Conservation (phyloP, 1,140 invertebrate genomes). For the Linepithema humile region DNA sequence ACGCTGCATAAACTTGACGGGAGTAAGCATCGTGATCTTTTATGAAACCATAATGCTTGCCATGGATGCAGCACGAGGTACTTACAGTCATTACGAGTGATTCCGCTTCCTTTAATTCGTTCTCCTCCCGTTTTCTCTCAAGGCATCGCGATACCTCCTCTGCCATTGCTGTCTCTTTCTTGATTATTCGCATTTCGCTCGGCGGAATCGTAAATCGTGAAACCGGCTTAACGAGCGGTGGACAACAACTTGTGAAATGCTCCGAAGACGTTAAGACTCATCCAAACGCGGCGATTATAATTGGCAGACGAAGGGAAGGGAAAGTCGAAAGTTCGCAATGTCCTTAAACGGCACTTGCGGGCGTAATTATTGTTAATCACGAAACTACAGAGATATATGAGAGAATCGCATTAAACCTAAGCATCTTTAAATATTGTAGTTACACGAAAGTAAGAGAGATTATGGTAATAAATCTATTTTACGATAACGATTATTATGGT, state of each 20-base stretch:
- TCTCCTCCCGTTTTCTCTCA: slow-evolving; percentile 4
- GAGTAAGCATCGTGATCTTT: slow-evolving; percentile 37
- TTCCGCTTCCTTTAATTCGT: slow-evolving; percentile 49
- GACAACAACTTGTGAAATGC: slow-evolving; percentile 63
- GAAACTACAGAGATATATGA: slow-evolving; percentile 15
- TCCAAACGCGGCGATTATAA: slow-evolving; percentile 59
- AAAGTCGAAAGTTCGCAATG: slow-evolving; percentile 32
- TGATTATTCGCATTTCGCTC: slow-evolving; percentile 61
- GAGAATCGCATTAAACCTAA: not conserved
- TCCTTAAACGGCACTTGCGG: slow-evolving; percentile 31
- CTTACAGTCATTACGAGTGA: slow-evolving; percentile 52
- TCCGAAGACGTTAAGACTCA: slow-evolving; percentile 1
- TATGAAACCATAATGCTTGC: slow-evolving; percentile 62
- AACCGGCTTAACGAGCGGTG: slow-evolving; percentile 62
- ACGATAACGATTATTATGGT: not conserved
- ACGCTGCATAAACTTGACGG: slow-evolving; percentile 36
- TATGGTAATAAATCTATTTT: slow-evolving; percentile 9
- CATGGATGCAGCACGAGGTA: slow-evolving; percentile 35
- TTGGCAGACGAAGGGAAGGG: slow-evolving; percentile 37
- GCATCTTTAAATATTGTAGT: slow-evolving; percentile 19
- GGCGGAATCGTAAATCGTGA: slow-evolving; percentile 62
- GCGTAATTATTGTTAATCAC: slow-evolving; percentile 46
- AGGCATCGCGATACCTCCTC: not conserved
- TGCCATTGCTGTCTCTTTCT: not conserved
- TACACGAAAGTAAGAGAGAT: slow-evolving; percentile 2